Conservation (phyloP, 1,140 invertebrate species). For the Ridgeia piscesae region DNA sequence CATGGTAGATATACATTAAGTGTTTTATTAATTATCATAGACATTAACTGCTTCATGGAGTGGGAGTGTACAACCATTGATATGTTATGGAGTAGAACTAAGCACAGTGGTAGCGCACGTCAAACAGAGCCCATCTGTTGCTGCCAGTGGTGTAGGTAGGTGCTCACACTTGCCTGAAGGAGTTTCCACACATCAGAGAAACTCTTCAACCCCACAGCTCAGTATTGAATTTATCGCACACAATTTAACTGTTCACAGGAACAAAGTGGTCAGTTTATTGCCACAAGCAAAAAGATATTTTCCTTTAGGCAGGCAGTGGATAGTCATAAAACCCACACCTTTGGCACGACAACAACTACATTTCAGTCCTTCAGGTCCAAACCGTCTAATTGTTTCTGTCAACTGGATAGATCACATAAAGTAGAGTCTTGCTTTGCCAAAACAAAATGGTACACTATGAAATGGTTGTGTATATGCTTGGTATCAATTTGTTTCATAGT, state of each 20-base stretch:
- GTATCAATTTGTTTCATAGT: not conserved
- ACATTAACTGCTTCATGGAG: too few species aligned
- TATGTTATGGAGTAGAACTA: not conserved
- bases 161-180: not conserved
- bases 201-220: not conserved
- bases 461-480: not conserved
- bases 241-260: not conserved
- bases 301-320: not conserved
- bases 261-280: not conserved
- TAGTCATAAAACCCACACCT: not conserved
- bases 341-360: not conserved
- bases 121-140: not conserved
- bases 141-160: not conserved
- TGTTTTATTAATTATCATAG: too few species aligned
- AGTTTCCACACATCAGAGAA: not conserved
- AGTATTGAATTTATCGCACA: not conserved
- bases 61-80: not conserved
- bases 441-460: not conserved
- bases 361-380: not conserved
- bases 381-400: not conserved
- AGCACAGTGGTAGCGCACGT: not conserved
- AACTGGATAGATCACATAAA: not conserved
- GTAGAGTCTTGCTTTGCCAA: not conserved
- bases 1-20: too few species aligned
- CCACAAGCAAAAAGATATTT: slow-evolving; percentile 1